A percentile compares a stretch with the other conserved stretches of the same genome.
phyloP scores from a whole-genome alignment of 2,797 vertebrate species.

The Xyrichtys novacula region DNA sequence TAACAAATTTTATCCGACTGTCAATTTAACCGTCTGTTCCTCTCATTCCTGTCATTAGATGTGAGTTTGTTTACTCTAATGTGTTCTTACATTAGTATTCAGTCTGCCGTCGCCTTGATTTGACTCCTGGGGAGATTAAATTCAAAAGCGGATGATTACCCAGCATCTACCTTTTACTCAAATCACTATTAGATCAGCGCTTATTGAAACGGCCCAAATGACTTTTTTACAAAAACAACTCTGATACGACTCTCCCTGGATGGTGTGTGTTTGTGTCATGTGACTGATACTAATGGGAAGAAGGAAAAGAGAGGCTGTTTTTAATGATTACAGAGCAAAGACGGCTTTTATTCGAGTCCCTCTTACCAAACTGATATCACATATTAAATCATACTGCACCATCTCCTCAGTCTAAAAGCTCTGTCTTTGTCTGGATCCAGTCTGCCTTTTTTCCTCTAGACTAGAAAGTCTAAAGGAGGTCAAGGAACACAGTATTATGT shows the following conservation, averaged over 20 bases:
- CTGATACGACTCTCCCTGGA: background rate
- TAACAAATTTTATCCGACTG: conserved; percentile 11
- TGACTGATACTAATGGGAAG: too few species aligned
- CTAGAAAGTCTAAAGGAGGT: too few species aligned
- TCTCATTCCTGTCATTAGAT: conserved; percentile 13
- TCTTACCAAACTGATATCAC: too few species aligned
- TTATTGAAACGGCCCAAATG: background rate
- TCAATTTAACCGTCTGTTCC: conserved; percentile 4
- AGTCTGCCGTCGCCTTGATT: background rate
- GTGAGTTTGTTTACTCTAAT: conserved; percentile 5
- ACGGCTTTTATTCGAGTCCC: too few species aligned
- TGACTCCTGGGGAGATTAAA: background rate
- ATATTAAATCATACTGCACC: too few species aligned
- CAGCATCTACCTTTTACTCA: background rate
- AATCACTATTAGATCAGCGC: background rate
- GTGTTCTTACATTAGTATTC: conserved; percentile 13
- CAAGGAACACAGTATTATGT: too few species aligned
- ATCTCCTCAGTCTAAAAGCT: too few species aligned
- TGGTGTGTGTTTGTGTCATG: background rate
- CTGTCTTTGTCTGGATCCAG: too few species aligned
- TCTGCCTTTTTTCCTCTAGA: too few species aligned
- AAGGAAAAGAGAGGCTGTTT: too few species aligned
- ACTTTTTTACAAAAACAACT: background rate
- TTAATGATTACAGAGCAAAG: too few species aligned
- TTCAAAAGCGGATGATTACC: background rate